phyloP scores from a whole-genome alignment of 2,113 vertebrate species.

The Apodemus sylvaticus region DNA sequence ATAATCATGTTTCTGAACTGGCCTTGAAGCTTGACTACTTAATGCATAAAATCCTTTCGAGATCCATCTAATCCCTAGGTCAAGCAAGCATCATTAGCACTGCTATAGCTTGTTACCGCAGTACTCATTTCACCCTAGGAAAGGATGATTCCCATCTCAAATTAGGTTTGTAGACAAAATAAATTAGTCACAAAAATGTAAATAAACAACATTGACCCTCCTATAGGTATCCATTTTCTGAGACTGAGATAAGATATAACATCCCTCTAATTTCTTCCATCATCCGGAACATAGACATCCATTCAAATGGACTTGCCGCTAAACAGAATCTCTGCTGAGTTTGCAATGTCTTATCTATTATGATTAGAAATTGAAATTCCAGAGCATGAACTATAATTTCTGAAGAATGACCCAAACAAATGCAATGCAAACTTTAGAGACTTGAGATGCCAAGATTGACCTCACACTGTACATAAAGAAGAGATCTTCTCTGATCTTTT shows the following conservation, averaged over 20 bases:
- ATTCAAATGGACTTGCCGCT: background rate
- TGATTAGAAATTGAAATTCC: background rate
- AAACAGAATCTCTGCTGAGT: background rate
- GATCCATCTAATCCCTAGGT: slow-evolving; percentile 55
- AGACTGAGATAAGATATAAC: background rate
- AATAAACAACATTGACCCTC: background rate
- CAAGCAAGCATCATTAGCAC: slow-evolving; percentile 7
- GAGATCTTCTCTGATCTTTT: slow-evolving; percentile 37
- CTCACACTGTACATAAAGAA: background rate
- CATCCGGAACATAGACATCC: background rate
- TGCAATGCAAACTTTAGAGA: slow-evolving; percentile 5
- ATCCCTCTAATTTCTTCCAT: background rate
- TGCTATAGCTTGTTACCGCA: slow-evolving; percentile 25
- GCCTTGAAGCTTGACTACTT: slow-evolving; percentile 53
- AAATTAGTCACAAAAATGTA: slow-evolving; percentile 39
- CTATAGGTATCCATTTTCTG: background rate
- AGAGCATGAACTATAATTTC: slow-evolving; percentile 4
- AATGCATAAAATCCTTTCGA: slow-evolving; percentile 54
- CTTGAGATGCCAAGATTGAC: background rate
- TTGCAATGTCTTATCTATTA: slow-evolving; percentile 2
- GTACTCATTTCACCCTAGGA: background rate
- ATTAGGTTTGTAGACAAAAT: slow-evolving; percentile 19
- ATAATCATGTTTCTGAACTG: slow-evolving; percentile 23
- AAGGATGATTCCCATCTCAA: background rate
- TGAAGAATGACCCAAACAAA: slow-evolving; percentile 15